A percentile compares a stretch with the other conserved stretches of the same genome.
Evolutionary conservation across 2,888 invertebrate species (phyloP).

Genomic region (Busseola fusca): DNA sequence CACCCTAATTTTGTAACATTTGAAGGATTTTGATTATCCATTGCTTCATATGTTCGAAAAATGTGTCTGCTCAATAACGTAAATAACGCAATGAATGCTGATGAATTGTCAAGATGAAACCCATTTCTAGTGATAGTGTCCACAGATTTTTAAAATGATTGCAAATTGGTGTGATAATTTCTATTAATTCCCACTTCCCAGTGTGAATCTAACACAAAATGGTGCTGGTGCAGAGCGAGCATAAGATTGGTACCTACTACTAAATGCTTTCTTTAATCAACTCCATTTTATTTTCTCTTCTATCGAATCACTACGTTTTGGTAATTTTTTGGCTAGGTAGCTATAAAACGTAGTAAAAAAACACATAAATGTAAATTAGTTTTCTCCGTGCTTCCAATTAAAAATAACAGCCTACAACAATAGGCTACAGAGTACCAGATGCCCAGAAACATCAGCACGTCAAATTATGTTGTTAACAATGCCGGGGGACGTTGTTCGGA

Average conservation of each 20-base stretch:
- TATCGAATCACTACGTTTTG: neutral
- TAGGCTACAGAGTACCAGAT: constrained; percentile 65
- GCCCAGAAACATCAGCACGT: constrained; percentile 66
- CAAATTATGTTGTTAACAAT: constrained; percentile 72
- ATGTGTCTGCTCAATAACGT: too few relatives aligned
- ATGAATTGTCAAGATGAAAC: too few relatives aligned
- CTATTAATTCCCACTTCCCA: neutral
- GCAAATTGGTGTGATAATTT: neutral
- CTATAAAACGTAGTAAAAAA: neutral
- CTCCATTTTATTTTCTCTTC: neutral
- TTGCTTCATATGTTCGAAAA: too few relatives aligned
- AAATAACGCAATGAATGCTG: too few relatives aligned
- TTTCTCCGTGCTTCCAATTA: constrained; percentile 33
- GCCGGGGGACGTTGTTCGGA: constrained; percentile 62
- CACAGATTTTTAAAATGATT: too few relatives aligned
- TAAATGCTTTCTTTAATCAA: neutral
- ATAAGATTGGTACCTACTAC: neutral
- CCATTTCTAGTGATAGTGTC: too few relatives aligned
- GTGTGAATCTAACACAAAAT: neutral
- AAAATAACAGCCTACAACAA: constrained; percentile 37
- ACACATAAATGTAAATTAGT: neutral
- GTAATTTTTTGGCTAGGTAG: neutral
- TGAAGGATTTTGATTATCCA: too few relatives aligned
- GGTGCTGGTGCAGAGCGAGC: neutral
- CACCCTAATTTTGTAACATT: too few relatives aligned